A percentile compares a stretch with the other conserved stretches of the same genome.
Conservation (phyloP, 1,140 invertebrate species). For the Eumeta japonica region DNA sequence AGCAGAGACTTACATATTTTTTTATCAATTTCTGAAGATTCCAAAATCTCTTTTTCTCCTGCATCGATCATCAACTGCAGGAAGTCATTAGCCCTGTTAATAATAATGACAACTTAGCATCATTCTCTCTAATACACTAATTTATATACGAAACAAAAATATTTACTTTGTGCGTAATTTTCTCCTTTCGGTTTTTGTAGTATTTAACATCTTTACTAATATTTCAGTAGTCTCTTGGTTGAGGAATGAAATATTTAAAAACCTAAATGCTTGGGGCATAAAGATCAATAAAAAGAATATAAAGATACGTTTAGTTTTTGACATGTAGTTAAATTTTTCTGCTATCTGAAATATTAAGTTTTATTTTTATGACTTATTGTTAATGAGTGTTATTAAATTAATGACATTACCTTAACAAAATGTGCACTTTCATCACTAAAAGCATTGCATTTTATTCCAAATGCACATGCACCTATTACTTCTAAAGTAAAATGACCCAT, state of each 20-base stretch:
- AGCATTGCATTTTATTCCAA: conserved; percentile 46
- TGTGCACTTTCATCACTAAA: conserved; percentile 38
- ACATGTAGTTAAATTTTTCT: conserved; percentile 37
- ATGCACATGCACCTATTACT: conserved; percentile 52
- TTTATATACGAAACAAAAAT: conserved; percentile 9
- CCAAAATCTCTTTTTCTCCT: conserved; percentile 28
- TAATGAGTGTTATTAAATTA: background rate
- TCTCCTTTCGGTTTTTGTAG: conserved; percentile 28
- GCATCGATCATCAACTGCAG: conserved; percentile 41
- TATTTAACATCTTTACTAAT: conserved; percentile 26
- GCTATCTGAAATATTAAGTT: conserved; percentile 44
- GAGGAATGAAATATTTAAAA: conserved; percentile 29
- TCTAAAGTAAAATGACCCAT: conserved; percentile 49
- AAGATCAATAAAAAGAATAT: conserved; percentile 28
- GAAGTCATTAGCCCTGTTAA: conserved; percentile 37
- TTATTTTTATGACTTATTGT: too few relatives aligned
- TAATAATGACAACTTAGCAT: conserved; percentile 9
- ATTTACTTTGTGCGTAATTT: conserved; percentile 20
- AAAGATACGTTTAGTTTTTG: conserved; percentile 23
- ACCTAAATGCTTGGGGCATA: conserved; percentile 22
- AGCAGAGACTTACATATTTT: conserved; percentile 16
- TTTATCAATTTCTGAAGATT: conserved; percentile 18
- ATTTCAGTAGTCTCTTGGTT: conserved; percentile 22
- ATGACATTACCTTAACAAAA: conserved; percentile 34
- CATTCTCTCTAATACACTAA: background rate